Evolutionary conservation across 2,888 invertebrate genomes (phyloP), one percentile per base, ranked within the genome.

Genomic region (Ochropacha duplaris): DNA sequence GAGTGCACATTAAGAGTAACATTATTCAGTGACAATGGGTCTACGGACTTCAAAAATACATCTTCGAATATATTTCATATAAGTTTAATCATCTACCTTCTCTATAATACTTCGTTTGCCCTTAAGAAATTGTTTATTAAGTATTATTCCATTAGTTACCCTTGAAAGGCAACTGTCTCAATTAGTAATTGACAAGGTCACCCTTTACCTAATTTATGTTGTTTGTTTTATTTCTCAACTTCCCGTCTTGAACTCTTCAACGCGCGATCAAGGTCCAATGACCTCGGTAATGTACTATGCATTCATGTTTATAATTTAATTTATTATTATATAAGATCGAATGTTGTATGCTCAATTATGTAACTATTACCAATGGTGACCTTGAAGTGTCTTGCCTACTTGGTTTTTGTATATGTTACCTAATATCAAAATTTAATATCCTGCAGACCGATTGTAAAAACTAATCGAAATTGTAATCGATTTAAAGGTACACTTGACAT

Each of bases 171-270:
- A 0, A 44, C 44, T 44, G 19, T 44, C 44, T 44, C 16, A 44
- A 44, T 44, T 44, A 44, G 9, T 44, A 44, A 2, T 19, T 2
- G 2, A 44, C 44, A 44, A 44, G 44, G 44, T 44, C 19, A 44
- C 19, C 16, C 44, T 44, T 44, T 19, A 19, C 44, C 44, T 44
- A 44, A 44, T 44, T 44, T 44, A 44, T 19, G 44, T 44, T 44
- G 44, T 44, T 19, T 44, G 44, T 44, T 44, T 44, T 39, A 39
- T 44, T 44, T 44, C 44, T 44, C 44, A 44, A 44, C 44, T 44
- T 44, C 44, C 44, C 19, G 44, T 44, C 39, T 19, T 44, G 44
- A 44, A 19, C 44, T 44, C 44, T 19, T 44, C 44, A 44, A 19
- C 19, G 6, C 16, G 4, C 16, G 44, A 19, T 44, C 44, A 44